Evolutionary conservation across 2,113 vertebrate species (phyloP), one percentile per base, ranked within the genome.

Genomic region (Phaetusa simplex): DNA sequence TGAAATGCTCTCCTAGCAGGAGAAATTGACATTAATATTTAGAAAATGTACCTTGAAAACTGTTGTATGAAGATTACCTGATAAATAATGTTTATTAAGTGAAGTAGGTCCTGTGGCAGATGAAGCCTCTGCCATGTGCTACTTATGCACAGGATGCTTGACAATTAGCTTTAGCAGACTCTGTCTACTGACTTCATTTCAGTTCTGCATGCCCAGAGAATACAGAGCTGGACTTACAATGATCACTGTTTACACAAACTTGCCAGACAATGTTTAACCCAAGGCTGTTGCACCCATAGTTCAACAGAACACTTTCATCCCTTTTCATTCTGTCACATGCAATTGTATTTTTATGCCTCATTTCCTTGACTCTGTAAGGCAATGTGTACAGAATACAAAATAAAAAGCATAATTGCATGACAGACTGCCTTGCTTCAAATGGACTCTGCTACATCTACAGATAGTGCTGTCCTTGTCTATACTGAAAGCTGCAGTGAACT

Each of bases 381-480:
- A 58, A 8, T 0, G 0, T 7, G 5, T 49, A 62, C 14, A 74
- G 40, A 74, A 76, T 1, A 34, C 13, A 59, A 64, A 78, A 22
- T 26, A 42, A 53, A 45, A 59, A 30, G 18, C 5, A 14, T 20
- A 43, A 19, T 3, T 42, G 36, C 15, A 32, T 26, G 11, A 52
- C 38, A 38, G 40, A 14, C 61, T 30, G 21, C 27, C 12, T 76
- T 12, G 4, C 14, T 56, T 45, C 13, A 40, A 52, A 7, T 29
- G 5, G 30, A 38, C 24, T 67, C 45, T 20, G 4, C 30, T 56
- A 32, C 4, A 11, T 4, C 12, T 32, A 19, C 43, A 77, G 10
- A 5, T 22, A 30, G 0, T 3, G 0, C 36, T 77, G 27, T 10
- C 26, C 21, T 38, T 4, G 3, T 12, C 30, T 55, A 12, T 16